Percentiles rank a stretch among this genome's conserved stretches.
phyloP scores from a whole-genome alignment of 2,888 invertebrate genomes.

The Troilus luridus region DNA sequence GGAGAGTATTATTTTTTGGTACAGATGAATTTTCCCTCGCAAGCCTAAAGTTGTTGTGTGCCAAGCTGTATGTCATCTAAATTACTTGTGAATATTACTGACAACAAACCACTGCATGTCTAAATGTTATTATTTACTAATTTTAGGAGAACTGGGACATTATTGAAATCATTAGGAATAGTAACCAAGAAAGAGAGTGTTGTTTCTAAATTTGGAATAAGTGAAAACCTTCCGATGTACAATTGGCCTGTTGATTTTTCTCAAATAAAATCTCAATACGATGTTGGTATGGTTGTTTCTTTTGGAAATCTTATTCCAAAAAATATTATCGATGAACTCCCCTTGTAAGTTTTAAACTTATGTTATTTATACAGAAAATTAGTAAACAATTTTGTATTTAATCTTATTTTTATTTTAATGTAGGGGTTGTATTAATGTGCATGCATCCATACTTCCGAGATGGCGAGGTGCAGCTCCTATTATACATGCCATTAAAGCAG shows the following conservation, averaged over 20 bases:
- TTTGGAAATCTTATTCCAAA: slow-evolving; percentile 93
- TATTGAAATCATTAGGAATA: slow-evolving; percentile 76
- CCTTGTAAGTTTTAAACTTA: slow-evolving; percentile 76
- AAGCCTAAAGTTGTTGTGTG: slow-evolving; percentile 79
- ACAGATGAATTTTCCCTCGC: slow-evolving; percentile 86
- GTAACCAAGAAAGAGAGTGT: slow-evolving; percentile 75
- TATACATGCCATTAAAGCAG: slow-evolving; percentile 85
- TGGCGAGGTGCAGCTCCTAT: slow-evolving; percentile 97
- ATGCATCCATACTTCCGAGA: slow-evolving; percentile 90
- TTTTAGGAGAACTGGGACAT: slow-evolving; percentile 72
- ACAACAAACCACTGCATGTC: background rate
- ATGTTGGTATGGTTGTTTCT: slow-evolving; percentile 92
- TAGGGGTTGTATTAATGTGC: slow-evolving; percentile 94
- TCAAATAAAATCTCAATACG: slow-evolving; percentile 73
- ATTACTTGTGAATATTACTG: background rate
- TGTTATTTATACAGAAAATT: background rate
- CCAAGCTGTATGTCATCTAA: slow-evolving; percentile 75
- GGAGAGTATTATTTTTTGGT: slow-evolving; percentile 87
- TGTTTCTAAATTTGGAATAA: slow-evolving; percentile 78
- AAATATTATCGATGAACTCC: slow-evolving; percentile 81
- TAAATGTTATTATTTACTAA: slow-evolving; percentile 31
- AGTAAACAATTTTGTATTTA: background rate
- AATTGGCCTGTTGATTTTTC: slow-evolving; percentile 77
- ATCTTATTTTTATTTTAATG: slow-evolving; percentile 66
- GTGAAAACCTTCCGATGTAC: slow-evolving; percentile 75